These are phyloP conservation scores for Nymphalis urticae DNA, from an alignment of 2,888 invertebrate genomes.

Conservation along the genomic window DNA sequence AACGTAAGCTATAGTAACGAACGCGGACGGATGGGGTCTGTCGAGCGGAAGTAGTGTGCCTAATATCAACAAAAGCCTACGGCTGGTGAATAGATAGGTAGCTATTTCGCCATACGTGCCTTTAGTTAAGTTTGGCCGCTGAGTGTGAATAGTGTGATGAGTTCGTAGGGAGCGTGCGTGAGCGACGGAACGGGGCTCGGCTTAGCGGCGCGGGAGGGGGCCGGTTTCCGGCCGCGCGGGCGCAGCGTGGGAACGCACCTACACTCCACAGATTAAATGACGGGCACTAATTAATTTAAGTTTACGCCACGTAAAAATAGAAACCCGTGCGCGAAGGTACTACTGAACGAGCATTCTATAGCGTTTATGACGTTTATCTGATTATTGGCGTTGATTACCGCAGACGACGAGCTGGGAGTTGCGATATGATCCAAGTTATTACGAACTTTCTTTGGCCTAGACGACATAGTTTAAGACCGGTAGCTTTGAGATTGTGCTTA, in stretches of 20 bases:
- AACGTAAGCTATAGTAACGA: slow-evolving; percentile 43
- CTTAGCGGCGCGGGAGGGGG: slow-evolving; percentile 61
- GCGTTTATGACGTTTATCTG: slow-evolving; percentile 10
- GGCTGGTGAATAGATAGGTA: slow-evolving; percentile 49
- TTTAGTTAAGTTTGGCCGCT: slow-evolving; percentile 65
- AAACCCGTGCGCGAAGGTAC: slow-evolving; percentile 50
- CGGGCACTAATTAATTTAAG: slow-evolving; percentile 77
- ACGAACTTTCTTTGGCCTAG: slow-evolving; percentile 20
- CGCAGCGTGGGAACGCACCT: slow-evolving; percentile 79
- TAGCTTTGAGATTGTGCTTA: slow-evolving; percentile 14
- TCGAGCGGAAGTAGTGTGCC: slow-evolving; percentile 62
- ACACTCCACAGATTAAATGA: slow-evolving; percentile 74
- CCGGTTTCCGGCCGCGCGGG: slow-evolving; percentile 72
- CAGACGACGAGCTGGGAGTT: slow-evolving; percentile 10
- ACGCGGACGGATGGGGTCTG: slow-evolving; percentile 24
- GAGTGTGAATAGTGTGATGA: slow-evolving; percentile 51
- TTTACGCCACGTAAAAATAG: slow-evolving; percentile 65
- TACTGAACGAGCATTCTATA: background rate
- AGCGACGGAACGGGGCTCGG: slow-evolving; percentile 68
- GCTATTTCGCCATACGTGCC: slow-evolving; percentile 59
- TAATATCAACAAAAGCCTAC: slow-evolving; percentile 53
- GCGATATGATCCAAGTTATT: slow-evolving; percentile 20
- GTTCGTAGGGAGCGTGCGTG: slow-evolving; percentile 68
- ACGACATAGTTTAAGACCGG: slow-evolving; percentile 19
- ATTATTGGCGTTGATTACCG: slow-evolving; percentile 12